phyloP scores from a whole-genome alignment of 1,140 invertebrate species.

The Nephotettix cincticeps region DNA sequence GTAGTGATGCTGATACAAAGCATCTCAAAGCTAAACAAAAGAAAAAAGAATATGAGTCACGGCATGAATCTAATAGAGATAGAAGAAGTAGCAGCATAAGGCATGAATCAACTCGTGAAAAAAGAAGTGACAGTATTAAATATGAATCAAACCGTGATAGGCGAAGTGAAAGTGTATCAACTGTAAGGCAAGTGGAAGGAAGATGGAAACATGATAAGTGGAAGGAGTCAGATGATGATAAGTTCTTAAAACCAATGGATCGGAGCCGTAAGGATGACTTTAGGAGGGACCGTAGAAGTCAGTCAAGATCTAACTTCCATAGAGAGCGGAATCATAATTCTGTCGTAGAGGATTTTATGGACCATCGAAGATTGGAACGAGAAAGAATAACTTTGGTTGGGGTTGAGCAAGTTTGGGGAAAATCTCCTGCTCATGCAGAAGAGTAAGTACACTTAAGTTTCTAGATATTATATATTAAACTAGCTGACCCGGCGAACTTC shows the following conservation, averaged over 20 bases:
- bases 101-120: background rate
- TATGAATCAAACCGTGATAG: background rate
- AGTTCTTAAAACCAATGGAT: background rate
- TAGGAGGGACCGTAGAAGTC: conserved; percentile 7
- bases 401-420: conserved; percentile 66
- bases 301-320: conserved; percentile 1
- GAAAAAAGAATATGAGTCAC: background rate
- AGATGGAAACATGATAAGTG: conserved; percentile 17
- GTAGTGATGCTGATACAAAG: background rate
- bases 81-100: background rate
- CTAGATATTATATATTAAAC: no score
- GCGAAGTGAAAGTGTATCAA: conserved; percentile 5
- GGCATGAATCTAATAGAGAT: background rate
- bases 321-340: conserved; percentile 11
- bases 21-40: conserved; percentile 4
- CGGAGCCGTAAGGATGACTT: background rate
- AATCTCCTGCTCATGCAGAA: conserved; percentile 61
- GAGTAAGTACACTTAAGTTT: no score
- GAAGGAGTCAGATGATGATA: background rate
- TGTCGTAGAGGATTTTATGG: conserved; percentile 38
- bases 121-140: background rate
- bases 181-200: background rate
- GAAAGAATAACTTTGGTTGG: conserved; percentile 70
- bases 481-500: no score
- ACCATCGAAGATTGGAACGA: conserved; percentile 61